phyloP scores from a whole-genome alignment of 2,888 invertebrate species.

The Agriopis leucophaearia region DNA sequence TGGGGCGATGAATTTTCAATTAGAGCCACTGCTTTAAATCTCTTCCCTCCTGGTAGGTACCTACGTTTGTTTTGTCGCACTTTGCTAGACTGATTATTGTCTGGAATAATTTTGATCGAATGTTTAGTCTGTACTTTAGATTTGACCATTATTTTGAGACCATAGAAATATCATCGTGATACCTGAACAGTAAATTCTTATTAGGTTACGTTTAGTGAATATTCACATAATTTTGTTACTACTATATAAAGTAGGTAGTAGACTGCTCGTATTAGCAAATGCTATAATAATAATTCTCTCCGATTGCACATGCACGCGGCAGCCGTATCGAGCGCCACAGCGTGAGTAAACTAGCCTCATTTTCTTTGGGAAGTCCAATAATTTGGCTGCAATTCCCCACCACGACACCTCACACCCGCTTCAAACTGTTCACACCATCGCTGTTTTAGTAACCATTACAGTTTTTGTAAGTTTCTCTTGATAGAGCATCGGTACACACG shows the following conservation, averaged over 20 bases:
- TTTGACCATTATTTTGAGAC: background rate
- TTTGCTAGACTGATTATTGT: constrained; percentile 25
- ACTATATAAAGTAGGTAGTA: background rate
- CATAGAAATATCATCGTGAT: background rate
- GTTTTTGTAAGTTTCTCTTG: constrained; percentile 1
- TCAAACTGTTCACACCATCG: constrained; percentile 9
- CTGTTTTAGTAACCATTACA: constrained; percentile 49
- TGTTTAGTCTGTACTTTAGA: constrained; percentile 9
- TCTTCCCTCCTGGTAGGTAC: constrained; percentile 39
- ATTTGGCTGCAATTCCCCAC: constrained; percentile 69
- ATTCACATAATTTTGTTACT: too few relatives aligned
- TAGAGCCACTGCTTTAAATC: constrained; percentile 42
- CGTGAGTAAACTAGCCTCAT: constrained; percentile 63
- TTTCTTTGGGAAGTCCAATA: constrained; percentile 74
- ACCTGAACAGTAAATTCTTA: too few relatives aligned
- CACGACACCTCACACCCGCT: constrained; percentile 23
- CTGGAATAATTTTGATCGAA: constrained; percentile 27
- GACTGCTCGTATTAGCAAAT: constrained; percentile 12
- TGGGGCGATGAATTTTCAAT: constrained; percentile 50
- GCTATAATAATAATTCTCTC: constrained; percentile 39
- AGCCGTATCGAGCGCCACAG: constrained; percentile 56
- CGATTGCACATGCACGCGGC: constrained; percentile 41
- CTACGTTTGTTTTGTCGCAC: constrained; percentile 41
- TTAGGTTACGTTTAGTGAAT: too few relatives aligned
- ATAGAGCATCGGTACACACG: background rate